phyloP scores from a whole-genome alignment of 2,797 vertebrate genomes.

The Sebastes iracundus region DNA sequence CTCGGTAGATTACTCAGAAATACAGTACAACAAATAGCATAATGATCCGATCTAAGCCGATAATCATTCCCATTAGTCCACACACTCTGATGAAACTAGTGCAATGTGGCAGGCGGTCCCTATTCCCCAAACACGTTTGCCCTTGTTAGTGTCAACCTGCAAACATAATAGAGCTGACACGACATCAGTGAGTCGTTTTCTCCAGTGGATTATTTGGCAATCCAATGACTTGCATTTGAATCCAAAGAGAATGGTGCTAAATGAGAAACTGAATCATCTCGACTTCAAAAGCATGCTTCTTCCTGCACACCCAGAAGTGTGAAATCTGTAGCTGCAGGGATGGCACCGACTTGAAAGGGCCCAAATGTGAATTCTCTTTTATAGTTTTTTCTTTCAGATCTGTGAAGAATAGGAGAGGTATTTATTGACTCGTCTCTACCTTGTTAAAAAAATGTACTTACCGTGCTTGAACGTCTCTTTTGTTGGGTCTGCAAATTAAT shows the following conservation, averaged over 20 bases:
- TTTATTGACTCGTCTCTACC: slow-evolving; percentile 39
- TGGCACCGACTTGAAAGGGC: slow-evolving; percentile 74
- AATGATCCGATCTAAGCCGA: slow-evolving; percentile 47
- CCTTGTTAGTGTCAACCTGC: slow-evolving; percentile 41
- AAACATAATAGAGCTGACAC: slow-evolving; percentile 41
- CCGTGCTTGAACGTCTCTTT: slow-evolving; percentile 3
- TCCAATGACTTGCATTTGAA: slow-evolving; percentile 51
- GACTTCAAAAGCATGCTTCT: slow-evolving; percentile 77
- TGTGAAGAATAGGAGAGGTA: slow-evolving; percentile 35
- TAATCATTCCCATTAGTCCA: slow-evolving; percentile 39
- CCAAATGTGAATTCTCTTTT: slow-evolving; percentile 66
- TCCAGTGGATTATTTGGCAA: slow-evolving; percentile 45
- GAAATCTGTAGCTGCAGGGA: slow-evolving; percentile 76
- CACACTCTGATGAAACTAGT: slow-evolving; percentile 24
- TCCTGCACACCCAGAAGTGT: slow-evolving; percentile 68
- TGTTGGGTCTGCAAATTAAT: slow-evolving; percentile 1
- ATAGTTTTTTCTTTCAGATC: slow-evolving; percentile 66
- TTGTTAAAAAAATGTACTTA: slow-evolving; percentile 19
- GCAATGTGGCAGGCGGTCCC: slow-evolving; percentile 10
- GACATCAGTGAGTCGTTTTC: slow-evolving; percentile 14
- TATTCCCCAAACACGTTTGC: slow-evolving; percentile 36
- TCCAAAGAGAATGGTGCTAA: slow-evolving; percentile 74
- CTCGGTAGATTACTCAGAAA: slow-evolving; percentile 12
- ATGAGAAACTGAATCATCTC: slow-evolving; percentile 79
- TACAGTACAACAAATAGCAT: slow-evolving; percentile 19